Base-by-base conservation (phyloP, 2,888 invertebrate species). In the Cheilosia scutellata region DNA sequence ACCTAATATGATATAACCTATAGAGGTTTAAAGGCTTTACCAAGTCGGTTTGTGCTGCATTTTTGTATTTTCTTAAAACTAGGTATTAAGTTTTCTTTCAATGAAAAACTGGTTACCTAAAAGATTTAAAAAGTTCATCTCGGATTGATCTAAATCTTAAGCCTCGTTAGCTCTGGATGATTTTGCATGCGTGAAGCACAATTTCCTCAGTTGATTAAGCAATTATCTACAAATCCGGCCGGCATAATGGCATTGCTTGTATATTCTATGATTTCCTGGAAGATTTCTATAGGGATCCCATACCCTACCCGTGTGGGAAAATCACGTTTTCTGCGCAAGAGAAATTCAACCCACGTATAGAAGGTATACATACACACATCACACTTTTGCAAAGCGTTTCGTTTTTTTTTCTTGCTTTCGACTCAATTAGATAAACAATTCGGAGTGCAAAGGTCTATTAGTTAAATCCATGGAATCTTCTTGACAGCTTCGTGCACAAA, bases 191-290 rank as follows among this genome's bases (percentile, higher is more conserved):
- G 63, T 78, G 42, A 70, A 70, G 57, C 42, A 70, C 63, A 70
- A 78, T 78, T 78, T 78, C 16, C 77, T 33, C 70, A 55, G 47
- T 53, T 70, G 77, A 78, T 78, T 78, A 49, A 70, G 55, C 77
- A 78, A 78, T 78, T 70, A 70, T 37, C 20, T 63, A 65, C 47
- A 16, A 40, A 20, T 53, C 57, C 65, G 16, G 33, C 29, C 29
- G 27, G 29, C 4, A 68, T 13, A 68, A 68, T 55, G 20, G 7
- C 55, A 13, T 44, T 57, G 20, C 27, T 44, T 20, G 37, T 49
- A 27, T 58, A 7, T 27, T 44, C 49, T 37, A 58, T 47, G 25
- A 27, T 25, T 44, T 42, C 58, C 5, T 7, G 1, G 40, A 20
- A 40, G 42, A 53, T n/a, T 40, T 9, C 51, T 31, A 6, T 25